These are phyloP conservation scores for Macaca mulatta DNA, from an alignment of 2,113 vertebrate genomes.

Conservation along the genomic window DNA sequence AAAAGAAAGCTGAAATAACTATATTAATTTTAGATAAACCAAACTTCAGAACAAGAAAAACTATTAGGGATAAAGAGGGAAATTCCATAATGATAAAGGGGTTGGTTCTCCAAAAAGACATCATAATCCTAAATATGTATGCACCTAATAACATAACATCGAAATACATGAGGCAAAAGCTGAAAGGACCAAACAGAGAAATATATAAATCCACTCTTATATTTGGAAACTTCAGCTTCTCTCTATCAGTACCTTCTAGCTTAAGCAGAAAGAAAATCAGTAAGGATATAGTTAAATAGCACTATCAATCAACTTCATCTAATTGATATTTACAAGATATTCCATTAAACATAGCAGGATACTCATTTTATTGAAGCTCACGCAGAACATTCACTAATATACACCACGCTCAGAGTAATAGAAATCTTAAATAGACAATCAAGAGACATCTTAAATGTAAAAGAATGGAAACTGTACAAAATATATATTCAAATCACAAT, in stretches of 20 bases:
- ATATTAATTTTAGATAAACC: neutral
- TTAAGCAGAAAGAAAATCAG: neutral
- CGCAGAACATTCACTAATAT: neutral
- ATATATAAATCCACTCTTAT: neutral
- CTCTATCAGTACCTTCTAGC: neutral
- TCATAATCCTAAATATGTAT: neutral
- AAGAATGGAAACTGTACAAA: neutral
- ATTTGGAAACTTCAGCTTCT: neutral
- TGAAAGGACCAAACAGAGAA: neutral
- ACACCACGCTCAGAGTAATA: neutral
- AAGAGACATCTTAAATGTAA: neutral
- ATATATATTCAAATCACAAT: neutral
- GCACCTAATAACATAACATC: neutral
- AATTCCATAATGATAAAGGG: neutral
- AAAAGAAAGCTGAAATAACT: neutral
- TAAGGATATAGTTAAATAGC: neutral
- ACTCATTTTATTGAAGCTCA: neutral
- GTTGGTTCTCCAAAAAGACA: neutral
- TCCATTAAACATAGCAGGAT: neutral
- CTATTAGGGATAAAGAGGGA: neutral
- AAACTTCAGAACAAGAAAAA: neutral
- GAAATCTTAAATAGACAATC: too few relatives aligned
- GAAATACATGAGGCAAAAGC: neutral
- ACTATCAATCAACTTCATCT: neutral
- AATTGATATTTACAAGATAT: neutral